Evolutionary conservation across 92 coral and sea anemone species (phyloP), one percentile per base, ranked within the genome.

Genomic region (Zoanthus sociatus): DNA sequence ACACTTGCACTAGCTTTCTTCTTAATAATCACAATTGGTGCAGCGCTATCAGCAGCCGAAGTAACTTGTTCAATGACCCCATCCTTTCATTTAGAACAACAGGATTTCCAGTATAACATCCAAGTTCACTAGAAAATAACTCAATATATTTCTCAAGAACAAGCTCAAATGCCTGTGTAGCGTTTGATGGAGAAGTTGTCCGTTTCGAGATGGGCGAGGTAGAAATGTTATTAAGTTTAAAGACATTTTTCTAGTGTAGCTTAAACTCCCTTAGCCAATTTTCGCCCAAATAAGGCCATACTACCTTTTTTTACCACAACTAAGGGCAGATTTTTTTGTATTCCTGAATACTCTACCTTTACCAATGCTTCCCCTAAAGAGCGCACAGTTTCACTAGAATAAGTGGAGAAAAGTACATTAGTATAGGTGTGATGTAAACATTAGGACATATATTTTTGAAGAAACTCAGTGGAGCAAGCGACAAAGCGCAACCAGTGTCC

Each of bases 31-130:
- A 90, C 94, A 70, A 88, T 90, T 13, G 94, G 94, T 13, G 94
- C 94, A 1, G 92, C 94, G 71, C 92, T 83, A 7, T 76, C 90
- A 7, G 94, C 97, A 73, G n/a, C n/a, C n/a, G 93, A 78, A 26
- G 90, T 53, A 61, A 92, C 93, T 85, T 88, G 76, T 78, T 89
- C 90, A 78, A 89, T 88, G 33, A 88, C 92, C 18, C 84, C 91
- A 64, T 88, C 91, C 90, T 71, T 88, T 76, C 84, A 78, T 88
- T 84, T 18, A 88, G 86, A 42, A 84, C 84, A 37, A 88, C 89
- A 84, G 91, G 91, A 30, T 79, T 87, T 11, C 90, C 91, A 45
- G 86, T 91, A 79, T 91, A 91, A 50, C 91, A 89, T 76, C 92
- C 91, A 63, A 92, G 92, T 58, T 84, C 56, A 11, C 86, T 74